These are phyloP conservation scores for Liopterus haemorrhoidalis DNA, from an alignment of 2,888 invertebrate species.

Conservation along the genomic window DNA sequence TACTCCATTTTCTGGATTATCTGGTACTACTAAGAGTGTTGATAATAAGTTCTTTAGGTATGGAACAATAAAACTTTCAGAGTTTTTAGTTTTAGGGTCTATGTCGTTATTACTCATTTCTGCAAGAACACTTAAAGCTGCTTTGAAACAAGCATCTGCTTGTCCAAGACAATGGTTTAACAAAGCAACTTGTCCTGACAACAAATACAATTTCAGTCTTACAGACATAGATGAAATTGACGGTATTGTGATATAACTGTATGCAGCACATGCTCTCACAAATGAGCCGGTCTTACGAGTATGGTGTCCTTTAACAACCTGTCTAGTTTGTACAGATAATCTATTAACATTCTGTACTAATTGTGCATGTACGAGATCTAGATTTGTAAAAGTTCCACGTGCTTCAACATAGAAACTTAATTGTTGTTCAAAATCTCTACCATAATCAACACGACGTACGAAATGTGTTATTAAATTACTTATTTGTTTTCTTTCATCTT, in stretches of 20 bases:
- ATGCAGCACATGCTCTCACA: slow-evolving; percentile 91
- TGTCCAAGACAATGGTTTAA: slow-evolving; percentile 87
- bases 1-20: slow-evolving; percentile 83
- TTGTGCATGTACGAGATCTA: slow-evolving; percentile 79
- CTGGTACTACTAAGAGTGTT: slow-evolving; percentile 77
- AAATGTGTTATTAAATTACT: slow-evolving; percentile 76
- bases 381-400: slow-evolving; percentile 80
- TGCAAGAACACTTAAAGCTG: slow-evolving; percentile 71
- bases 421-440: slow-evolving; percentile 83
- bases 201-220: slow-evolving; percentile 76
- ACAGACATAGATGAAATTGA: slow-evolving; percentile 76
- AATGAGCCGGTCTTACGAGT: slow-evolving; percentile 77
- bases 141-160: slow-evolving; percentile 92
- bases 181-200: slow-evolving; percentile 83
- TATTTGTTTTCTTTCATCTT: slow-evolving; percentile 85
- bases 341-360: slow-evolving; percentile 83
- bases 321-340: slow-evolving; percentile 62
- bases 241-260: slow-evolving; percentile 94
- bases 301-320: slow-evolving; percentile 67
- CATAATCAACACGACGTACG: slow-evolving; percentile 74
- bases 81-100: slow-evolving; percentile 67
- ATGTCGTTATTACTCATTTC: slow-evolving; percentile 68
- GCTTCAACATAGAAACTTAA: slow-evolving; percentile 91
- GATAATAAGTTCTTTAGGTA: slow-evolving; percentile 75
- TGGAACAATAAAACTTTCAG: slow-evolving; percentile 64